A percentile compares a stretch with the other conserved stretches of the same genome.
phyloP scores from a whole-genome alignment of 2,113 vertebrate genomes.

The Anhinga rufa region DNA sequence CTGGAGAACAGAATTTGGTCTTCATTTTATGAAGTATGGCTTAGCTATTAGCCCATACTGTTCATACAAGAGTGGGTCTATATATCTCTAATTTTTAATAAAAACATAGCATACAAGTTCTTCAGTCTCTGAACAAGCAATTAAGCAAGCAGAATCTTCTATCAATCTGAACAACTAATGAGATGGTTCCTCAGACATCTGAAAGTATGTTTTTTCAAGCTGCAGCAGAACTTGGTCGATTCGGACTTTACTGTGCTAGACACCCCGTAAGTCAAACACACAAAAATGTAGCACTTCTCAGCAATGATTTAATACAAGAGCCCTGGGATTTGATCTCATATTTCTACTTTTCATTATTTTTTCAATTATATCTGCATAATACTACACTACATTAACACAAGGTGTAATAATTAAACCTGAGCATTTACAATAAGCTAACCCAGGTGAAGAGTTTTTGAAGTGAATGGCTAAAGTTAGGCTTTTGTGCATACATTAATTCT shows the following conservation, averaged over 20 bases:
- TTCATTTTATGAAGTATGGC: background rate
- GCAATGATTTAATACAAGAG: background rate
- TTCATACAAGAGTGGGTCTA: background rate
- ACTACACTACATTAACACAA: background rate
- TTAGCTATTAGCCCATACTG: background rate
- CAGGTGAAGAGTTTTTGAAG: background rate
- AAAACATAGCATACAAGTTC: background rate
- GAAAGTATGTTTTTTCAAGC: slow-evolving; percentile 2
- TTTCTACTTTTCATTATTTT: slow-evolving; percentile 12
- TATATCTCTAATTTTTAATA: slow-evolving; percentile 8
- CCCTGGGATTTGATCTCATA: background rate
- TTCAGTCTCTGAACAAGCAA: background rate
- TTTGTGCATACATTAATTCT: background rate
- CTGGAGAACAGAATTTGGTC: background rate
- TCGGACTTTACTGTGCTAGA: background rate
- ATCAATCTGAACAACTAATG: slow-evolving; percentile 4
- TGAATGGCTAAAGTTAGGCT: background rate
- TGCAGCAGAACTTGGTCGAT: background rate
- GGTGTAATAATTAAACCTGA: background rate
- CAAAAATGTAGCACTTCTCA: slow-evolving; percentile 2
- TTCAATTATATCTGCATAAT: background rate
- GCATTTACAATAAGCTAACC: background rate
- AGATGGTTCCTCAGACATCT: slow-evolving; percentile 12
- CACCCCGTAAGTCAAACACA: background rate
- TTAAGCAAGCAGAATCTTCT: slow-evolving; percentile 8